Percentiles rank a stretch among this genome's conserved stretches.
phyloP scores from a whole-genome alignment of 2,888 invertebrate genomes.

The Macrosoma leucophasiata region DNA sequence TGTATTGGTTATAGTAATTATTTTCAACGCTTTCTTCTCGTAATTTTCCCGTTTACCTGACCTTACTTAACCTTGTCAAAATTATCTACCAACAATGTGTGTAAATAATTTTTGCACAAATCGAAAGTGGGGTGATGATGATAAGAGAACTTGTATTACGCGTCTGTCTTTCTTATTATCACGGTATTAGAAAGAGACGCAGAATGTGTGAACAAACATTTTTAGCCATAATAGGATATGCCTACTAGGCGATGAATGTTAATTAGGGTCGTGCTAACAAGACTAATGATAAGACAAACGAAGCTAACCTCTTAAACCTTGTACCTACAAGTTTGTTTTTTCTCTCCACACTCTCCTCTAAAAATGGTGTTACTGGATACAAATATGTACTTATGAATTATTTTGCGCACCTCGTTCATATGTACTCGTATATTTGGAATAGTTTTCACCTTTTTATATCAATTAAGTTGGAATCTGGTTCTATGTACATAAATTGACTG shows the following conservation, averaged over 20 bases:
- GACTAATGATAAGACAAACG: constrained; percentile 39
- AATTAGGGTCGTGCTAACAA: constrained; percentile 41
- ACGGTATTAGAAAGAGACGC: not conserved
- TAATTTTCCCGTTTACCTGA: too few species aligned
- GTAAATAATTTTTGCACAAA: too few species aligned
- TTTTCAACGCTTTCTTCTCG: too few species aligned
- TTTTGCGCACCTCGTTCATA: constrained; percentile 3
- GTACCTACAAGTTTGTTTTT: too few species aligned
- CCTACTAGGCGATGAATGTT: constrained; percentile 38
- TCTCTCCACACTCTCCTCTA: too few species aligned
- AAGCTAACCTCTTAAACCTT: constrained; percentile 8
- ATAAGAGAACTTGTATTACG: not conserved
- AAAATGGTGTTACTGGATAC: too few species aligned
- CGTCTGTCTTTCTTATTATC: not conserved
- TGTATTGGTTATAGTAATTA: too few species aligned
- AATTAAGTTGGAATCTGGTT: too few species aligned
- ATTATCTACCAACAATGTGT: too few species aligned
- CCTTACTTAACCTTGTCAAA: too few species aligned
- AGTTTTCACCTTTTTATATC: constrained; percentile 8
- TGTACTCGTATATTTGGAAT: constrained; percentile 5
- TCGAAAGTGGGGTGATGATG: constrained; percentile 13
- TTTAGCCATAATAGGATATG: constrained; percentile 23
- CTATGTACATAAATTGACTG: too few species aligned
- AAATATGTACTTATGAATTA: too few species aligned
- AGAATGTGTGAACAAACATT: constrained; percentile 10